phyloP scores from a whole-genome alignment of 2,888 invertebrate species.

The Nysson spinosus region DNA sequence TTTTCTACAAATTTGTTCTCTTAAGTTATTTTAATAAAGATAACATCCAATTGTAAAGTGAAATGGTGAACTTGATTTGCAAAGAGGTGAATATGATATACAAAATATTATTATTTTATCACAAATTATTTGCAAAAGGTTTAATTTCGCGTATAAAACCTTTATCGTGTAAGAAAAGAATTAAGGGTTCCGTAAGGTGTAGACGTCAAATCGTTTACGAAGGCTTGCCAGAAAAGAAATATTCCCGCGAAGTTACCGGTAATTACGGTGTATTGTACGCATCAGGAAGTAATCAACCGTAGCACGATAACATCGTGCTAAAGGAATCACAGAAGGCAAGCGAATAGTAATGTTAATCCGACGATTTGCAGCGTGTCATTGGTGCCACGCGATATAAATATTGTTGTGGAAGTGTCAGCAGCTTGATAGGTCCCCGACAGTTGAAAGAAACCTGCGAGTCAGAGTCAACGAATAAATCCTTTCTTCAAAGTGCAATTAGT shows the following conservation, averaged over 20 bases:
- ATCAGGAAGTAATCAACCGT: slow-evolving; percentile 30
- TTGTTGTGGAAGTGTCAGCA: slow-evolving; percentile 49
- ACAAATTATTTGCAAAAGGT: no score
- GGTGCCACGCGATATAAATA: slow-evolving; percentile 18
- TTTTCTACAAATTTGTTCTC: no score
- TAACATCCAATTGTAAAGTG: no score
- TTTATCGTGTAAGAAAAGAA: no score
- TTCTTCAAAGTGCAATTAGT: slow-evolving; percentile 52
- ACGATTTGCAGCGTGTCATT: slow-evolving; percentile 45
- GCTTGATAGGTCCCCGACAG: slow-evolving; percentile 49
- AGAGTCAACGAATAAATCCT: slow-evolving; percentile 54
- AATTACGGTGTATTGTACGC: slow-evolving; percentile 31
- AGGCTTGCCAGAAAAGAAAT: slow-evolving; percentile 12
- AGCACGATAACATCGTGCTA: slow-evolving; percentile 23
- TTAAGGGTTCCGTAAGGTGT: no score
- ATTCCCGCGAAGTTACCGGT: slow-evolving; percentile 14
- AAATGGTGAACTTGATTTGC: no score
- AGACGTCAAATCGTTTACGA: no score
- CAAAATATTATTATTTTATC: no score
- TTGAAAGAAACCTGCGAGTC: slow-evolving; percentile 66
- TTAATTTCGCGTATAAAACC: no score
- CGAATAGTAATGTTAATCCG: slow-evolving; percentile 34
- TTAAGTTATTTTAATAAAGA: no score
- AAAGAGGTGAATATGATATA: no score
- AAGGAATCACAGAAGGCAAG: slow-evolving; percentile 18